These are phyloP conservation scores for Rhagonycha lutea DNA, from an alignment of 2,888 invertebrate species.

Conservation along the genomic window DNA sequence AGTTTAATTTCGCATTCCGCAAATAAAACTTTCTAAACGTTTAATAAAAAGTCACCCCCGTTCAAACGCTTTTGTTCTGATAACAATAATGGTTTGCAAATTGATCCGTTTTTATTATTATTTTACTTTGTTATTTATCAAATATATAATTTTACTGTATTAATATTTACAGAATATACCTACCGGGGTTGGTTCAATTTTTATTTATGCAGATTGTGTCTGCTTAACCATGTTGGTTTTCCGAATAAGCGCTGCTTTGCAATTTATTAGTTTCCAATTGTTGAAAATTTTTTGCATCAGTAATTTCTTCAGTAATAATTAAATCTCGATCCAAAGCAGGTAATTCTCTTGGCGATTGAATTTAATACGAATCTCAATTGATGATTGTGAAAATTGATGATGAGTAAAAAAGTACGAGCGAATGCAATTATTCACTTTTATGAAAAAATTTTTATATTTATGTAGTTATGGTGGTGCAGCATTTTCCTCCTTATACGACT, in stretches of 20 bases:
- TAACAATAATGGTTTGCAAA: conserved; percentile 18
- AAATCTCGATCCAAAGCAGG: not conserved
- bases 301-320: not conserved
- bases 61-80: not conserved
- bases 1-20: conserved; percentile 28
- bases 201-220: not conserved
- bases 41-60: conserved; percentile 15
- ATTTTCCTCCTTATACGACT: too few relatives aligned
- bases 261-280: not conserved
- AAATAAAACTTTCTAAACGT: conserved; percentile 21
- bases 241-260: not conserved
- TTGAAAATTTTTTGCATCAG: not conserved
- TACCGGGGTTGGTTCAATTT: not conserved
- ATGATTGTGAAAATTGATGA: not conserved
- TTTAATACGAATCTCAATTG: not conserved
- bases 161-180: not conserved
- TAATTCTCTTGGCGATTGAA: not conserved
- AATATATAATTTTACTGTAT: not conserved
- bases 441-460: not conserved
- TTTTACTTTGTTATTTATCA: not conserved
- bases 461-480: too few relatives aligned
- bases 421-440: not conserved
- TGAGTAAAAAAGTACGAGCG: not conserved
- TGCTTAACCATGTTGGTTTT: not conserved
- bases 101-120: conserved; percentile 8